phyloP scores from a whole-genome alignment of 1,140 invertebrate species.

The Arion vulgaris region DNA sequence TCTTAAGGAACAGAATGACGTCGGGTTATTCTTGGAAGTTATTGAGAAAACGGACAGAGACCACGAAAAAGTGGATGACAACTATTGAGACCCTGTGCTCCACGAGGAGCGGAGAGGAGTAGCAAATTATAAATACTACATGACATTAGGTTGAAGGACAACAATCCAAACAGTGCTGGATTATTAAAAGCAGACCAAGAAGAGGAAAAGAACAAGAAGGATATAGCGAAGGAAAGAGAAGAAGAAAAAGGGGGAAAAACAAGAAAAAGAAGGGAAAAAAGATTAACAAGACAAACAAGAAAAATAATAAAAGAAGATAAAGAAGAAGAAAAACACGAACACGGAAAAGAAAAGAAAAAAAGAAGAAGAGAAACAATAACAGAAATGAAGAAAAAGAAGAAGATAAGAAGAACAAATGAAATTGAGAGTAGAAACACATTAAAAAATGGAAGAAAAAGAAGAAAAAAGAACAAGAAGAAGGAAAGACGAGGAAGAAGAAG shows the following conservation, averaged over 20 bases:
- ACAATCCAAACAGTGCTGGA: too few relatives aligned
- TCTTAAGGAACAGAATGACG: too few relatives aligned
- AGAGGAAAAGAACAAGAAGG: conserved; percentile 14
- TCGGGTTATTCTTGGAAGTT: too few relatives aligned
- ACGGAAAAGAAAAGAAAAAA: conserved; percentile 33
- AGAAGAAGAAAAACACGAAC: conserved; percentile 29
- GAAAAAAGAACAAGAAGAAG: not conserved
- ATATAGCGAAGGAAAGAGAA: not conserved
- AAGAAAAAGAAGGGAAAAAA: not conserved
- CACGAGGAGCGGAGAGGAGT: too few relatives aligned
- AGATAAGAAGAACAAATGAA: not conserved
- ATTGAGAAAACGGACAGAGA: too few relatives aligned
- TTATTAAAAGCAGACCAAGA: too few relatives aligned
- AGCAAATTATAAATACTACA: too few relatives aligned
- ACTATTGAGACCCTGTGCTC: too few relatives aligned
- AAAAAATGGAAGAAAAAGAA: conserved; percentile 1
- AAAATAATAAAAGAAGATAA: conserved; percentile 14
- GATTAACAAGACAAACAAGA: not conserved
- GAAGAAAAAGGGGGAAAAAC: not conserved
- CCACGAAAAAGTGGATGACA: too few relatives aligned
- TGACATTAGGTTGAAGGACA: too few relatives aligned
- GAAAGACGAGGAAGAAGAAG: not conserved
- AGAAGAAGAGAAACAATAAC: not conserved
- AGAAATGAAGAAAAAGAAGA: conserved; percentile 5
- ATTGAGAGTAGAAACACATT: not conserved